Conservation (phyloP, 2,888 invertebrate species). For the Yponomeuta sedellus region DNA sequence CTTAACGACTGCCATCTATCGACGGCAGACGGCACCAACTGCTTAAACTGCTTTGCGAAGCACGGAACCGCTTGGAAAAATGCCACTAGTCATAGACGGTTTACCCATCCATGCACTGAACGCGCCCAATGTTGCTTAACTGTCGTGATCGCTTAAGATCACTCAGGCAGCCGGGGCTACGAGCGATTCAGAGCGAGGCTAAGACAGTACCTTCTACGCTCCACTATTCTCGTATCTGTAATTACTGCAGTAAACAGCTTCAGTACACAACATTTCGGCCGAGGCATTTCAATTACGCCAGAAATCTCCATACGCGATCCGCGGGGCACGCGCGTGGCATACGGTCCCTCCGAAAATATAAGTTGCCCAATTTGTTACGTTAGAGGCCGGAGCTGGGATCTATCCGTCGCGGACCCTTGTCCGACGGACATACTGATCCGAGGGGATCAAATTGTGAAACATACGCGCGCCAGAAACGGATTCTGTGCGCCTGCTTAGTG, state of each 20-base stretch:
- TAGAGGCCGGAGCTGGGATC: not conserved
- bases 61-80: no score
- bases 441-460: not conserved
- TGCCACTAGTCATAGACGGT: no score
- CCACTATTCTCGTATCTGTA: no score
- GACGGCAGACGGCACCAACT: no score
- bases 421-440: conserved; percentile 13
- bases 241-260: not conserved
- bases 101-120: no score
- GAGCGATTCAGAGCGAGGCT: no score
- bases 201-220: no score
- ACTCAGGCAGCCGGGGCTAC: no score
- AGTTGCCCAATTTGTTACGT: conserved; percentile 14
- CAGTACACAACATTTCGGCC: not conserved
- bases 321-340: conserved; percentile 5
- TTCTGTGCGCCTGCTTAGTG: not conserved
- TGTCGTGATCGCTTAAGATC: no score
- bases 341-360: conserved; percentile 7
- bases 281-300: not conserved
- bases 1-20: no score
- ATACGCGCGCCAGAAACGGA: not conserved
- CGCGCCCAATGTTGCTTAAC: no score
- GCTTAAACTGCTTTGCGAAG: no score
- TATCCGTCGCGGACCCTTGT: conserved; percentile 9
- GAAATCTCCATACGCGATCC: conserved; percentile 3